A percentile compares a stretch with the other conserved stretches of the same genome.
Conservation (phyloP, 2,888 invertebrate species). For the Netelia inedita region DNA sequence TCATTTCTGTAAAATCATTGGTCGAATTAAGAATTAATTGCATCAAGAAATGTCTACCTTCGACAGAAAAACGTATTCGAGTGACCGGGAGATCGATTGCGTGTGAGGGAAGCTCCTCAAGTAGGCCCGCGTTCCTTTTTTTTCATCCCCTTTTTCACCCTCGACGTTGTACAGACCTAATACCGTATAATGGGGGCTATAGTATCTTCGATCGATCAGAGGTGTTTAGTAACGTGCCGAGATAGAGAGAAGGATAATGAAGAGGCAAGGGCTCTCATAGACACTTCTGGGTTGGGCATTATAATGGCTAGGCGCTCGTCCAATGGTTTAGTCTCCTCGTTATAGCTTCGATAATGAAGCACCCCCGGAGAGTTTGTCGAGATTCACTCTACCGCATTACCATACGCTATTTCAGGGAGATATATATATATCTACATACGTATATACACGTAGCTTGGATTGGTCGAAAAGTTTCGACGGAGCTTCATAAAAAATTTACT, state of each 20-base stretch:
- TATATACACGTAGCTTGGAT: not conserved
- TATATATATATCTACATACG: too few relatives aligned
- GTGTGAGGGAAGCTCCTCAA: conserved; percentile 54
- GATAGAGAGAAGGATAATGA: not conserved
- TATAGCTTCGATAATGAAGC: conserved; percentile 17
- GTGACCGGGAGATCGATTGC: conserved; percentile 13
- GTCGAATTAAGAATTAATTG: conserved; percentile 21
- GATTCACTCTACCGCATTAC: not conserved
- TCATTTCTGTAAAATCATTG: conserved; percentile 10
- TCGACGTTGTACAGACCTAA: conserved; percentile 15
- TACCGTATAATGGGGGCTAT: not conserved
- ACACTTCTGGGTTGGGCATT: conserved; percentile 7
- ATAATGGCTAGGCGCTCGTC: conserved; percentile 5
- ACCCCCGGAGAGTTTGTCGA: conserved; percentile 28
- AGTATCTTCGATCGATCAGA: conserved; percentile 33
- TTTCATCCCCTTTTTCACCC: not conserved
- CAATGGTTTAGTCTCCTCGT: conserved; percentile 4
- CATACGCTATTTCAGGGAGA: not conserved
- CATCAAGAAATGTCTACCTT: conserved; percentile 24
- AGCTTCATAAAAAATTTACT: conserved; percentile 20
- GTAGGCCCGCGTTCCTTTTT: conserved; percentile 25
- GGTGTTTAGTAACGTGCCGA: conserved; percentile 8
- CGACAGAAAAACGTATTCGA: not conserved
- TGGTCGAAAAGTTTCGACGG: conserved; percentile 21
- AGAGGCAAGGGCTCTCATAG: not conserved